Evolutionary conservation across 2,113 vertebrate genomes (phyloP).

Genomic region (Tenrec ecaudatus): DNA sequence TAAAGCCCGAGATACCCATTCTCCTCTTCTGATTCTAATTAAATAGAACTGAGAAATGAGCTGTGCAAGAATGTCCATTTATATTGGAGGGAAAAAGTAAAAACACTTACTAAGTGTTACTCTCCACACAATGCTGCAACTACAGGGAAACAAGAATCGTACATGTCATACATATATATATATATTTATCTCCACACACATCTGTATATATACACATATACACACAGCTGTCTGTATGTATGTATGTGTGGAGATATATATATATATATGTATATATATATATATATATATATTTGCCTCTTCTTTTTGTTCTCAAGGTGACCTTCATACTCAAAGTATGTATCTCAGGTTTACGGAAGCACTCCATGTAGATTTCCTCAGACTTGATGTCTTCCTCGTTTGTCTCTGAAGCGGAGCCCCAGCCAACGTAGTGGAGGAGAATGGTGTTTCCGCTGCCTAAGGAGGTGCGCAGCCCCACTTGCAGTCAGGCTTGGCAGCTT

Average conservation of each 20-base stretch:
- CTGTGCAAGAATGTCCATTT: slow-evolving; percentile 64
- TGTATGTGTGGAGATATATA: too few species aligned
- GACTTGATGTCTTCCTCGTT: neutral
- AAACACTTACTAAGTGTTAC: slow-evolving; percentile 18
- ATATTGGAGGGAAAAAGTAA: slow-evolving; percentile 28
- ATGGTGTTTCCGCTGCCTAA: too few species aligned
- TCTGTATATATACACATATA: too few species aligned
- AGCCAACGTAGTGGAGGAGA: too few species aligned
- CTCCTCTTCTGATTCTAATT: slow-evolving; percentile 77
- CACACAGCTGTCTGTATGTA: too few species aligned
- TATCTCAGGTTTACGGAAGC: neutral
- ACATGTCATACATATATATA: neutral
- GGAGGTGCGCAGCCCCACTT: too few species aligned
- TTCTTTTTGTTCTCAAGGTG: neutral
- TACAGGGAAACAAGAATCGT: neutral
- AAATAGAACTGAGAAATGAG: slow-evolving; percentile 71
- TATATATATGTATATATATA: too few species aligned
- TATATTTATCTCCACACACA: too few species aligned
- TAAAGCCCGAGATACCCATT: slow-evolving; percentile 72
- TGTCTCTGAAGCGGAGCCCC: neutral
- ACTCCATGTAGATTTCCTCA: neutral
- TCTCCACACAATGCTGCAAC: slow-evolving; percentile 8
- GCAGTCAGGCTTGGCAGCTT: too few species aligned
- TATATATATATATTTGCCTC: neutral
- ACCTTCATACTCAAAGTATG: neutral